A percentile compares a stretch with the other conserved stretches of the same genome.
Conservation (phyloP, 2,888 invertebrate genomes). For the Ganaspis brasiliensis region DNA sequence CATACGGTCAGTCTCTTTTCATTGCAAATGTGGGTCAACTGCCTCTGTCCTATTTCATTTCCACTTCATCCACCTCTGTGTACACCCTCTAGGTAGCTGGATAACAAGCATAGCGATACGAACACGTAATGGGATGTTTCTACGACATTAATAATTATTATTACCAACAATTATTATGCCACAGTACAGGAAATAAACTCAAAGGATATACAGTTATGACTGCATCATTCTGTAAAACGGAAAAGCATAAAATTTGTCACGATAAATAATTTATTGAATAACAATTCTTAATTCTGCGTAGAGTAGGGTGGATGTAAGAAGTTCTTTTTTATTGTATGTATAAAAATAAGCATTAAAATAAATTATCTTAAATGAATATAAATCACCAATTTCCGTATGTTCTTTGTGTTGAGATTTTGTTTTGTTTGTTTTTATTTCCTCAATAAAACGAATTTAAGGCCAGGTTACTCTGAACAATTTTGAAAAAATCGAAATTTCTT, state of each 20-base stretch:
- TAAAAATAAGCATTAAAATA: too few relatives aligned
- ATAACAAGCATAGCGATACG: conserved; percentile 57
- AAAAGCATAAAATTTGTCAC: background rate
- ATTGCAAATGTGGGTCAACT: conserved; percentile 37
- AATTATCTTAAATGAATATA: too few relatives aligned
- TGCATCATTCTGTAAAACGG: too few relatives aligned
- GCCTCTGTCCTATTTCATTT: conserved; percentile 8
- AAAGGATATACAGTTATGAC: background rate
- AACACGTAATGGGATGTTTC: conserved; percentile 56
- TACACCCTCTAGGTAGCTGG: conserved; percentile 9
- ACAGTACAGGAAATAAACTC: background rate
- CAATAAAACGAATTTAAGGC: too few relatives aligned
- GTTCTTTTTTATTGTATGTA: too few relatives aligned
- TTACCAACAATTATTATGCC: conserved; percentile 59
- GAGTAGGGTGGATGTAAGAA: background rate
- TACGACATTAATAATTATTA: conserved; percentile 65
- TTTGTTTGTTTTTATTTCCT: too few relatives aligned
- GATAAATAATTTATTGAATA: background rate
- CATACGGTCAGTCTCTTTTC: conserved; percentile 41
- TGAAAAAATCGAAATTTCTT: too few relatives aligned
- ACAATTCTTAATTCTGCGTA: background rate
- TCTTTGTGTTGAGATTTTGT: too few relatives aligned
- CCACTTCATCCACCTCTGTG: conserved; percentile 12
- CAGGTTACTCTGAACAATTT: too few relatives aligned
- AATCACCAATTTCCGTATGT: too few relatives aligned